phyloP scores from a whole-genome alignment of 2,797 vertebrate species.

The Allobates femoralis region DNA sequence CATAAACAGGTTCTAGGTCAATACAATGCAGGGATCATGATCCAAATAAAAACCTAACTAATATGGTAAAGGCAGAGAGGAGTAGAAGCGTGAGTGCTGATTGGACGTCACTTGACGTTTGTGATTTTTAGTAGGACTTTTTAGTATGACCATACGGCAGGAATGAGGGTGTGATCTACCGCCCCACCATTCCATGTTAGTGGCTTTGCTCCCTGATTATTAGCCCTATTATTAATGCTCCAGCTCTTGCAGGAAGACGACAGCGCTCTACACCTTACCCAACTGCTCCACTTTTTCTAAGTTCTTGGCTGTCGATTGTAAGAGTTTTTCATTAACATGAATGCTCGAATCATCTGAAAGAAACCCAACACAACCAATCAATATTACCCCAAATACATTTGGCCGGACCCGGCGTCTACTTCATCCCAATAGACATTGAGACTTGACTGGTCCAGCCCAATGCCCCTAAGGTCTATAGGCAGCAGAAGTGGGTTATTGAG shows the following conservation, averaged over 20 bases:
- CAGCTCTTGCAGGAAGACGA: not conserved
- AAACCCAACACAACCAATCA: constrained; percentile 5
- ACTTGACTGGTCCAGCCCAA: not conserved
- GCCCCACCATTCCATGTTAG: not conserved
- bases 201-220: not conserved
- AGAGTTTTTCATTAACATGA: not conserved
- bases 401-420: not conserved
- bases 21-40: too few relatives aligned
- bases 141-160: not conserved
- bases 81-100: not conserved
- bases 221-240: not conserved
- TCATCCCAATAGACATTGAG: not conserved
- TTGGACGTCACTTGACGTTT: not conserved
- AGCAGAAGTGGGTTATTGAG: not conserved
- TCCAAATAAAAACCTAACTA: not conserved
- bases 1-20: not conserved
- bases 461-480: not conserved
- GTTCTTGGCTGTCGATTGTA: constrained; percentile 1
- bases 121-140: constrained; percentile 1
- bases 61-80: not conserved
- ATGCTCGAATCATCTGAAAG: not conserved
- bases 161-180: not conserved
- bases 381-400: not conserved
- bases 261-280: not conserved
- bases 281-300: not conserved